Percentiles rank a stretch among this genome's conserved stretches.
Conservation (phyloP, 2,888 invertebrate species). For the Petrophora chlorosata region DNA sequence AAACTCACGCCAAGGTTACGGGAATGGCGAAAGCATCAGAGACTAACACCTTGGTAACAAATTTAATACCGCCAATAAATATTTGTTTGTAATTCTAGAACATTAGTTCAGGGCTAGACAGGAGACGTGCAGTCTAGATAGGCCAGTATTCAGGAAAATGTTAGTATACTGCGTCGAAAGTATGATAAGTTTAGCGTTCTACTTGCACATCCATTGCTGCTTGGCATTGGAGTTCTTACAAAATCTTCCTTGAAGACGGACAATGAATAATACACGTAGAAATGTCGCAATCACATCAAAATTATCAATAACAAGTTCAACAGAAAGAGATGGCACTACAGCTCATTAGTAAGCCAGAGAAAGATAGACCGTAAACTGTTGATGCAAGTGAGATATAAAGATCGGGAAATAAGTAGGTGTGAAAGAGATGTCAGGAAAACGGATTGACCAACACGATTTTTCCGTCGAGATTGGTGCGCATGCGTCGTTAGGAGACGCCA, state of each 20-base stretch:
- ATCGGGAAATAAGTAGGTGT: constrained; percentile 21
- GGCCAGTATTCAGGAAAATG: constrained; percentile 24
- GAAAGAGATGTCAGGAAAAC: constrained; percentile 62
- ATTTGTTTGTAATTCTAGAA: constrained; percentile 27
- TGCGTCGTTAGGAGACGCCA: constrained; percentile 70
- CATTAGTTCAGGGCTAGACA: constrained; percentile 37
- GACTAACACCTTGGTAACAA: constrained; percentile 20
- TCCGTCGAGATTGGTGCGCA: constrained; percentile 72
- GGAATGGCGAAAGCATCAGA: constrained; percentile 50
- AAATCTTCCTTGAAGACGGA: constrained; percentile 25
- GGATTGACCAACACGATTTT: constrained; percentile 58
- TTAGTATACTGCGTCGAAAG: constrained; percentile 3
- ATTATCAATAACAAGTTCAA: constrained; percentile 63
- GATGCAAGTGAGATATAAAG: constrained; percentile 50
- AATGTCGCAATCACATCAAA: constrained; percentile 40
- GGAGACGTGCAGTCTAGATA: constrained; percentile 50
- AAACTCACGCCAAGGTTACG: constrained; percentile 69
- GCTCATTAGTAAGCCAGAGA: constrained; percentile 26
- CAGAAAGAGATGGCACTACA: constrained; percentile 47
- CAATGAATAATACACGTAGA: constrained; percentile 44
- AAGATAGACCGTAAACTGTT: constrained; percentile 58
- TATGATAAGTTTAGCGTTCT: constrained; percentile 14
- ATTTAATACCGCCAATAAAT: constrained; percentile 7
- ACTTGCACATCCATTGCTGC: constrained; percentile 25
- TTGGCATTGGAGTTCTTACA: not conserved